Base-by-base conservation (phyloP, 2,888 invertebrate genomes). In the Sympetrum striolatum region DNA sequence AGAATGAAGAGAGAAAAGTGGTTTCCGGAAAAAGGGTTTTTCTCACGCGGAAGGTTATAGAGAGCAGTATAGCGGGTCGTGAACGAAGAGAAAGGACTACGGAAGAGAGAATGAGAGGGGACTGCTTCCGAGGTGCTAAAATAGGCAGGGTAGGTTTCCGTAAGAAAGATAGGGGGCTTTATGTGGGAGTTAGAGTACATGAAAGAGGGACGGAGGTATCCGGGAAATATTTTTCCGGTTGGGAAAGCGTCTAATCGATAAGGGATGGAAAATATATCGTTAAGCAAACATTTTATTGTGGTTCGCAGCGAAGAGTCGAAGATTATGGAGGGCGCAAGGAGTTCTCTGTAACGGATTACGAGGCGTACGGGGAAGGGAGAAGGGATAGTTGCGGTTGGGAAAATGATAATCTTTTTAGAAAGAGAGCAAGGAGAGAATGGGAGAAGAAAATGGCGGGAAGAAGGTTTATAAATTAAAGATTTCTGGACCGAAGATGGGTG, bases 401-500 rank as follows among this genome's bases (percentile, higher is more conserved):
- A 44, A 44, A 81, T n/a, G 22, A n/a, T 39, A 10, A 4, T 81
- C 44, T 39, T n/a, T 81, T 44, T 81, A 39, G 81, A n/a, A 37
- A 39, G 10, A 39, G 81, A 39, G 10, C 39, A 39, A n/a, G 18
- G 58, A 35, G 82, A 25, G 31, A 31, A 18, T 44, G 82, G 58
- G 37, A 14, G 31, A 80, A 31, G 81, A 81, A n/a, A 35, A 58
- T 48, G 39, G 31, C 35, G 82, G 25, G 35, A 58, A 35, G 58
- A 2, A 35, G 58, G 31, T 82, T 82, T 53, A 48, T 82, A 82
- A 82, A 82, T 82, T 82, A 82, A 35, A 35, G 58, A 82, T 82
- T 82, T 58, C 82, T 58, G 22, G 82, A 48, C 53, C 35, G 5
- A 37, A 35, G 81, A 18, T 48, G 10, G 53, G 48, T 25, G n/a